Evolutionary conservation across 2,797 vertebrate genomes (phyloP).

Genomic region (Lepilemur ruficaudatus): DNA sequence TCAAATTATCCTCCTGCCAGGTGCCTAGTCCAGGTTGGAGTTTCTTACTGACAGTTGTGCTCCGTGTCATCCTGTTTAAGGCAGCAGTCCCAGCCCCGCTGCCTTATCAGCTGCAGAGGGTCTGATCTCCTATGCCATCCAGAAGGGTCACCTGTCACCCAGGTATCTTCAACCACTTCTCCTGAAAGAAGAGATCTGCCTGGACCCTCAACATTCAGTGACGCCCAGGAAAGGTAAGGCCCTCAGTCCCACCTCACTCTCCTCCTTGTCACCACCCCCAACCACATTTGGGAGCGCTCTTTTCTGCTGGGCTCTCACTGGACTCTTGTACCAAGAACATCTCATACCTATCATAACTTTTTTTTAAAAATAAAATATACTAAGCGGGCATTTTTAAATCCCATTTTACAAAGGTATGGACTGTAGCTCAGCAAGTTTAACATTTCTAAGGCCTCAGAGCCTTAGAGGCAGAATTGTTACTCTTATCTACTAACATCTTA

Average conservation of each 20-base stretch:
- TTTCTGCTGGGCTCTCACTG: not conserved
- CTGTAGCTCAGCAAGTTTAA: not conserved
- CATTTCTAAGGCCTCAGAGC: not conserved
- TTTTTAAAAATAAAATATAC: not conserved
- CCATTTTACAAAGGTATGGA: not conserved
- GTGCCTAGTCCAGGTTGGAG: not conserved
- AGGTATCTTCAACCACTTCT: conserved; percentile 71
- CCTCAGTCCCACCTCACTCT: not conserved
- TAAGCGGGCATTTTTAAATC: not conserved
- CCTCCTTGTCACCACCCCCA: no score
- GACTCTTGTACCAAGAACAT: not conserved
- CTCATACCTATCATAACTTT: not conserved
- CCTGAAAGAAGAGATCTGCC: conserved; percentile 65
- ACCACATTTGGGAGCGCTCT: not conserved
- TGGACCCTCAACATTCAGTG: not conserved
- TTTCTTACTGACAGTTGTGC: not conserved
- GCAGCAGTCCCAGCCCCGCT: conserved; percentile 78
- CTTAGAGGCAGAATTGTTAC: not conserved
- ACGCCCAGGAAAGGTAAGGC: conserved; percentile 51
- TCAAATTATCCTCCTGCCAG: not conserved
- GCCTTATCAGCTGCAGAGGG: conserved; percentile 79
- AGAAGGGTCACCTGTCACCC: conserved; percentile 71
- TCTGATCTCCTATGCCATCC: conserved; percentile 82
- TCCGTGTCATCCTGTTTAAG: conserved; percentile 73
- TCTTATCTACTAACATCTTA: not conserved